A percentile compares a stretch with the other conserved stretches of the same genome.
These are phyloP conservation scores for Furnarius figulus DNA, from an alignment of 2,113 vertebrate species.

Conservation along the genomic window DNA sequence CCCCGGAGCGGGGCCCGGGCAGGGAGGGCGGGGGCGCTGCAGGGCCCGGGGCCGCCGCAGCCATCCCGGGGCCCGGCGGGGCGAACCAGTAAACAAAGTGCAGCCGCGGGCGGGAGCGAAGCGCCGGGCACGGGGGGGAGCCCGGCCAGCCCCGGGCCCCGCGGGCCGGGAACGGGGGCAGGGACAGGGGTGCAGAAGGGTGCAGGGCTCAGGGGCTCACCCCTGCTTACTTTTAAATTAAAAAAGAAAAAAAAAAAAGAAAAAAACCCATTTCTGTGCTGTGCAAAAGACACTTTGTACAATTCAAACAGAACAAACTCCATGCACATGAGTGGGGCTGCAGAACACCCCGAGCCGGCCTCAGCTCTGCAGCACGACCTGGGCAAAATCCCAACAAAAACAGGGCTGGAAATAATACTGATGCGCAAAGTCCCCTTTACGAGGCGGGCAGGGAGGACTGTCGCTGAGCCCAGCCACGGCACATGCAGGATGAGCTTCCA, in stretches of 20 bases:
- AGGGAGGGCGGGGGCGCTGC: no score
- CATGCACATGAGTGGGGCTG: conserved; percentile 37
- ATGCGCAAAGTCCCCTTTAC: conserved; percentile 49
- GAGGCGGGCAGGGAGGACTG: conserved; percentile 48
- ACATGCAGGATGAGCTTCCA: conserved; percentile 63
- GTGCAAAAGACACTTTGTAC: conserved; percentile 72
- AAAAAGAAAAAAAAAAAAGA: background rate
- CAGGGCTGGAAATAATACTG: conserved; percentile 70
- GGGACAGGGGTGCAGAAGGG: background rate
- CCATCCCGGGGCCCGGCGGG: no score
- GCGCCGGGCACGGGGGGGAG: background rate
- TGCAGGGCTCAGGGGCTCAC: background rate
- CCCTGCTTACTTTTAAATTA: conserved; percentile 43
- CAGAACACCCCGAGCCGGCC: background rate
- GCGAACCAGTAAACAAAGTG: conserved; percentile 71
- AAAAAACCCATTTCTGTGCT: conserved; percentile 28
- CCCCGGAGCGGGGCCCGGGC: no score
- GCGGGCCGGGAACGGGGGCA: background rate
- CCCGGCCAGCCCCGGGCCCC: background rate
- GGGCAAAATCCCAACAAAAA: conserved; percentile 47
- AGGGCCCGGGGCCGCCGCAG: no score
- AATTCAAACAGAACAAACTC: conserved; percentile 70
- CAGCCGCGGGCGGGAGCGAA: background rate
- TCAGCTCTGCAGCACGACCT: background rate
- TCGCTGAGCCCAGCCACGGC: conserved; percentile 31